Evolutionary conservation across 2,888 invertebrate species (phyloP).

Genomic region (Antheraea yamamai): DNA sequence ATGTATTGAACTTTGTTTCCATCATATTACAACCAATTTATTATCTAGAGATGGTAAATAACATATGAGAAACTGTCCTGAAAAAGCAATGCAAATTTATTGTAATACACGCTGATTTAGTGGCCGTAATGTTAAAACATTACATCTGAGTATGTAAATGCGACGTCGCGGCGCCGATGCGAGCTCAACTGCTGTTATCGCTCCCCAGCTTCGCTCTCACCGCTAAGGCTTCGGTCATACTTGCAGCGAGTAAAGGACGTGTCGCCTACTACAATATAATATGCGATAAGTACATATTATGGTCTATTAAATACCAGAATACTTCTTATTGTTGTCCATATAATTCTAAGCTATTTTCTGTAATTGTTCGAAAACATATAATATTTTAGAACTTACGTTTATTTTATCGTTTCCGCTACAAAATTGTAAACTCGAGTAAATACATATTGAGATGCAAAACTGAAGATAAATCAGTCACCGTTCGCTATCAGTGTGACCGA

Average conservation of each 20-base stretch:
- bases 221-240: constrained; percentile 3
- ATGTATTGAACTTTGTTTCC: neutral
- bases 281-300: neutral
- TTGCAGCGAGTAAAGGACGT: neutral
- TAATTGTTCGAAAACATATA: neutral
- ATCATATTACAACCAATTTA: neutral
- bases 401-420: neutral
- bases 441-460: neutral
- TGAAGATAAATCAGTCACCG: neutral
- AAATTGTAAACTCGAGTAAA: neutral
- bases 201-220: constrained; percentile 10
- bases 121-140: constrained; percentile 15
- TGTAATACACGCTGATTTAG: neutral
- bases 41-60: neutral
- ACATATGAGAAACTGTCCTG: neutral
- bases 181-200: constrained; percentile 13
- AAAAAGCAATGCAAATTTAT: neutral
- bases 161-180: constrained; percentile 12
- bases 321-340: neutral
- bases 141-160: constrained; percentile 21
- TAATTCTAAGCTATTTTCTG: neutral
- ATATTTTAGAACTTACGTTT: neutral
- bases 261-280: neutral
- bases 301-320: neutral
- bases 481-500: neutral